Percentiles rank a stretch among this genome's conserved stretches.
Conservation (phyloP, 1,140 invertebrate species). For the Pogonognathellus flavescens region DNA sequence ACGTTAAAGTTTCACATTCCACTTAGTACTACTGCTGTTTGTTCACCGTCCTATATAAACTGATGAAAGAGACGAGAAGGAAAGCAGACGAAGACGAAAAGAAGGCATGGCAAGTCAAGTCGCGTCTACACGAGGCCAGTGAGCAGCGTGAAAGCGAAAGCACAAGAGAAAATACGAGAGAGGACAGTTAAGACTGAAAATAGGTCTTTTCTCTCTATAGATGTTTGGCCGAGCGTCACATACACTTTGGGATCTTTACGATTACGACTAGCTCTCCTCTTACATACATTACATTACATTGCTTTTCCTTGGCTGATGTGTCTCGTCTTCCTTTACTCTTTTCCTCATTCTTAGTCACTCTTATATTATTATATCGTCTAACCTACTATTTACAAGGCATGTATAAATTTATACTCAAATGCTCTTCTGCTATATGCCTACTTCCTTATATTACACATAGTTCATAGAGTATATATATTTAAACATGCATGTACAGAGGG, state of each 20-base stretch:
- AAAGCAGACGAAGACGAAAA: constrained; percentile 3
- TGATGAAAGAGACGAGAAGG: background rate
- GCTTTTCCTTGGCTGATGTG: constrained; percentile 36
- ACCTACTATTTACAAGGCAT: background rate
- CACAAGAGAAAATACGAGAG: constrained; percentile 18
- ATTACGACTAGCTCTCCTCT: constrained; percentile 54
- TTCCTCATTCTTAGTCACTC: constrained; percentile 41
- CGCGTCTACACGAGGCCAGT: background rate
- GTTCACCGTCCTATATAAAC: background rate
- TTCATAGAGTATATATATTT: too few relatives aligned
- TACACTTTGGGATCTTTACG: constrained; percentile 58
- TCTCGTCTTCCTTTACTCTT: constrained; percentile 21
- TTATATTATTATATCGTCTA: constrained; percentile 16
- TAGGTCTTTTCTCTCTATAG: constrained; percentile 40
- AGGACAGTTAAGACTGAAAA: constrained; percentile 52
- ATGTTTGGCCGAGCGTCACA: constrained; percentile 55
- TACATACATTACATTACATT: constrained; percentile 54
- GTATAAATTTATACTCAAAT: background rate
- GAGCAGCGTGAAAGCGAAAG: constrained; percentile 3
- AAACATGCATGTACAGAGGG: too few relatives aligned
- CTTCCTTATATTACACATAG: background rate
- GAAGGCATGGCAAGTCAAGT: constrained; percentile 1
- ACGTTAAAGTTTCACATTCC: constrained; percentile 30
- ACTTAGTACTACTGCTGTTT: background rate
- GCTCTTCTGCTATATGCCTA: background rate